Base-by-base conservation (phyloP, 1,140 invertebrate genomes). In the Aphidius ervi region DNA sequence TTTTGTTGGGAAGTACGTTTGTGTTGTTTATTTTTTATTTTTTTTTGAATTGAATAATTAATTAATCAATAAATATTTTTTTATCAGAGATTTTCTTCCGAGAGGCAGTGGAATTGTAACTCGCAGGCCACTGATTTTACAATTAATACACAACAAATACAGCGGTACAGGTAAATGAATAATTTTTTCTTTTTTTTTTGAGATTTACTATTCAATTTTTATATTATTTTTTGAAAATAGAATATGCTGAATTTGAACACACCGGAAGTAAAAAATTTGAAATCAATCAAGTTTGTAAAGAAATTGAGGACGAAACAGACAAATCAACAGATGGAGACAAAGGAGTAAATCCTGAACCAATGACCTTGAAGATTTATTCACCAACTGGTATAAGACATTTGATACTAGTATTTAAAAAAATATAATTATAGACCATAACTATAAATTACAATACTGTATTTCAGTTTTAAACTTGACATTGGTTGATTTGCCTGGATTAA, bases 291-390 rank as follows among this genome's bases (percentile, higher is more conserved):
- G 95, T 99, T 42, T 89, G 97, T 20, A 87, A 85, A 68, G 97
- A 99, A 82, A 99, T 99, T 72, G 97, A 99, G 81, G 89, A 86
- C 59, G 98, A 99, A 83, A 99, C 98, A 31, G 97, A 99, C 77
- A 85, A 97, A 62, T 84, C 95, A 59, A 99, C 98, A 43, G 97
- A 97, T 43, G 97, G 97, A 99, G 3, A 99, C 78, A 99, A 99
- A 81, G 97, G 96, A 67, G 99, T 99, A 68, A 98, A 96, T 20
- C 94, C 95, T 70, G 87, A 99, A 74, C 97, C 97, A 23, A 99
- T 99, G 77, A 99, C 99, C 82, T 85, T 99, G 66, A 86, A 97
- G 74, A 95, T 99, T 39, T 99, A 97, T 77, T 99, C 96, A 59
- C 97, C 97, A 45, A 91, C n/a, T n/a, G n/a, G n/a, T n/a, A n/a